Evolutionary conservation across 2,888 invertebrate genomes (phyloP).

Genomic region (Strigamia maritima): DNA sequence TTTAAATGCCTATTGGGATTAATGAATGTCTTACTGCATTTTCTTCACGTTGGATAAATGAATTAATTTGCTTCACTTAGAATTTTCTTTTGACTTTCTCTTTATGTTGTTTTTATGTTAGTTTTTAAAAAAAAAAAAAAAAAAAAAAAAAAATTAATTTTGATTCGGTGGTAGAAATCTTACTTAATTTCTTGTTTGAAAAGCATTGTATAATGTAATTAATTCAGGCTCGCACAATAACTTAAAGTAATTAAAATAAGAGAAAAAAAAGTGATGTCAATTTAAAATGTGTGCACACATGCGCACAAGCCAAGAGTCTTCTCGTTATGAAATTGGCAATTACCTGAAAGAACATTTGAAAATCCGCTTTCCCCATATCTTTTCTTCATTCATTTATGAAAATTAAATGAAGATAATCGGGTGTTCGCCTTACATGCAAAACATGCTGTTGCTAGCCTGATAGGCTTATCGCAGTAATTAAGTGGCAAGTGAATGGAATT

Average conservation of each 20-base stretch:
- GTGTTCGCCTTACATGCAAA: conserved; percentile 15
- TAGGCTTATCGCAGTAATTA: conserved; percentile 10
- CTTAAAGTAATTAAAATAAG: neutral
- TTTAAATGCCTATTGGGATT: conserved; percentile 10
- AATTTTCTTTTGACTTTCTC: neutral
- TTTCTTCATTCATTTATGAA: conserved; percentile 15
- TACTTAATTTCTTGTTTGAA: conserved; percentile 10
- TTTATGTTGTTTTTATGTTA: neutral
- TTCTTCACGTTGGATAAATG: neutral
- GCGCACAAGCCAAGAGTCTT: neutral
- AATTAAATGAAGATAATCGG: conserved; percentile 15
- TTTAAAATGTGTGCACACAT: neutral
- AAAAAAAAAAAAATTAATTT: neutral
- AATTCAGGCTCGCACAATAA: neutral
- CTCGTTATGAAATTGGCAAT: conserved; percentile 10
- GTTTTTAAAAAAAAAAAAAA: neutral
- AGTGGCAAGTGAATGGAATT: neutral
- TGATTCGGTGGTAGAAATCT: neutral
- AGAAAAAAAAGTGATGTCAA: neutral
- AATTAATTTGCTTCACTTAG: conserved; percentile 14
- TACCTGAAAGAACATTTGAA: conserved; percentile 10
- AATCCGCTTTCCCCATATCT: neutral
- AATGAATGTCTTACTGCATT: conserved; percentile 6
- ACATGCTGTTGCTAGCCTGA: conserved; percentile 15
- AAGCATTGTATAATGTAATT: neutral